Evolutionary conservation across 2,888 invertebrate genomes (phyloP), one percentile per base, ranked within the genome.

Genomic region (Heteromyza rotundicornis): DNA sequence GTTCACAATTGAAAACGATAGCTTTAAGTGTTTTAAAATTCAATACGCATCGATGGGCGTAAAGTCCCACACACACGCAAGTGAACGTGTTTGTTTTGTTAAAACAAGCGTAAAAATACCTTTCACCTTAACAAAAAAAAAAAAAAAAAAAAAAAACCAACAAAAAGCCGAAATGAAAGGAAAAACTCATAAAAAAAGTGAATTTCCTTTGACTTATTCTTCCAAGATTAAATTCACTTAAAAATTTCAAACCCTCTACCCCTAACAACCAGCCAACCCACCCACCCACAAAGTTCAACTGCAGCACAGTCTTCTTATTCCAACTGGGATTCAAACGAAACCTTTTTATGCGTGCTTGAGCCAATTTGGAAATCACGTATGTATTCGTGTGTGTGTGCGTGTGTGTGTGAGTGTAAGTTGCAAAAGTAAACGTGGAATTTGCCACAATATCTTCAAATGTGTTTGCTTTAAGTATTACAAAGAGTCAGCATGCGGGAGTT

Each of bases 401-500:
- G 20, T 12, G 8, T 19, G 14, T 53, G 19, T 23, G 53, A n/a
- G 10, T 40, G 12, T 49, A 22, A 12, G 58, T 54, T 58, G 23
- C 23, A 58, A 57, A 17, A 44, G 55, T 22, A 14, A 2, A 32
- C 35, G 20, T 40, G 22, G 57, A 56, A 47, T 20, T 17, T 47
- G 5, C 47, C 47, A 47, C 47, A 62, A 62, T 59, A 59, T 59
- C 57, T 61, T 24, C 40, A 35, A 51, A 60, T 24, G 61, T 67
- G 59, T 67, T 67, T 67, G 57, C 57, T 67, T 64, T 65, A 65
- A 64, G 62, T 60, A 67, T 67, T 67, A 67, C 64, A 59, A 60
- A 35, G 32, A 10, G 32, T n/a, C 53, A n/a, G 20, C 53, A 27
- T 23, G 14, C 12, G n/a, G 40, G n/a, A 17, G 47, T 47, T n/a